Conservation (phyloP, 2,888 invertebrate species). For the Acholoe squamosa region DNA sequence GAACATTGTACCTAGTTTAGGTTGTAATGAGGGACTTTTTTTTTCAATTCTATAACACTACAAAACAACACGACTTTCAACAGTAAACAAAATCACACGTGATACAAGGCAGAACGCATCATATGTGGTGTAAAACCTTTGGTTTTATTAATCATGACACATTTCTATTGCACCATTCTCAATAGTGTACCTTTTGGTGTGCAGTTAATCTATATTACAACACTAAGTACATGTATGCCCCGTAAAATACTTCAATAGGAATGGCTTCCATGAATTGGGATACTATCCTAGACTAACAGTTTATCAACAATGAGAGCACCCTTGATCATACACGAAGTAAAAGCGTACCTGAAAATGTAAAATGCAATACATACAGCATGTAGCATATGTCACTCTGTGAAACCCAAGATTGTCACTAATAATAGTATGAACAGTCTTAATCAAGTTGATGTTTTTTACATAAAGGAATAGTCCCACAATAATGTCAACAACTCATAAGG, state of each 20-base stretch:
- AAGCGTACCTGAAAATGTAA: constrained; percentile 26
- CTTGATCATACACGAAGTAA: constrained; percentile 6
- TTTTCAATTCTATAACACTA: no score
- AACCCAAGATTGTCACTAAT: not conserved
- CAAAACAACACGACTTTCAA: no score
- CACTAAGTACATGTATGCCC: not conserved
- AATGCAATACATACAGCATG: constrained; percentile 6
- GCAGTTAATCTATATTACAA: constrained; percentile 22
- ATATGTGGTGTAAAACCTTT: not conserved
- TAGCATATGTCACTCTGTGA: not conserved
- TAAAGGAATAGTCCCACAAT: not conserved
- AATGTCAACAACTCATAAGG: not conserved
- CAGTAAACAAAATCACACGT: no score
- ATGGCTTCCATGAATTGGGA: not conserved
- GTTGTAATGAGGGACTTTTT: no score
- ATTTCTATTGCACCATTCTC: constrained; percentile 14
- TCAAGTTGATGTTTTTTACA: not conserved
- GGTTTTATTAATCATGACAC: constrained; percentile 17
- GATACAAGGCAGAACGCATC: not conserved
- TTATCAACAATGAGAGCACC: constrained; percentile 32
- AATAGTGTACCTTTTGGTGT: not conserved
- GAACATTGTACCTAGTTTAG: no score
- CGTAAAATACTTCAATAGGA: not conserved
- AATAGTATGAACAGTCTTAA: not conserved
- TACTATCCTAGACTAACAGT: not conserved